Evolutionary conservation across 2,797 vertebrate genomes (phyloP).

Genomic region (Smutsia temminckii): DNA sequence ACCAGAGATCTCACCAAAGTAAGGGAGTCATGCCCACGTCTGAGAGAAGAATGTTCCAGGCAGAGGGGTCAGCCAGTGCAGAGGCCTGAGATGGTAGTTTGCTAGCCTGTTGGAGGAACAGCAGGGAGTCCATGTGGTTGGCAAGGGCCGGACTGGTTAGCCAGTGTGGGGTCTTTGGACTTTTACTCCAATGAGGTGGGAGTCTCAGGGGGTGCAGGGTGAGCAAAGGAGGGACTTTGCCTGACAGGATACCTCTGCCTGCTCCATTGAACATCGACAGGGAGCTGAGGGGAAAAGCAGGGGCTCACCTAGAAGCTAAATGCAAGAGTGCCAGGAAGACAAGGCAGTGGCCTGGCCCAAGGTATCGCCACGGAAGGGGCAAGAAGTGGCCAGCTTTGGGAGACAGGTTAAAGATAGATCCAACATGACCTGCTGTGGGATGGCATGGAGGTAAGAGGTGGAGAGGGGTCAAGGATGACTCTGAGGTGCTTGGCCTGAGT

Average conservation of each 20-base stretch:
- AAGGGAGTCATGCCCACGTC: neutral
- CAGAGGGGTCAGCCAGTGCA: neutral
- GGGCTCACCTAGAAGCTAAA: neutral
- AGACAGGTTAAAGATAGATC: neutral
- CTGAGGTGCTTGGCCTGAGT: neutral
- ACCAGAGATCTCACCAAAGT: neutral
- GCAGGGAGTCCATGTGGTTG: neutral
- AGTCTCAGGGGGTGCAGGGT: neutral
- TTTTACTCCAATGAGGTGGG: neutral
- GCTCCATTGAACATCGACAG: neutral
- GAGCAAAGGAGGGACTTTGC: neutral
- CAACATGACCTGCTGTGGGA: neutral
- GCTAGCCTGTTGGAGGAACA: neutral
- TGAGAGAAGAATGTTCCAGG: neutral
- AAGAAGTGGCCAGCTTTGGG: neutral
- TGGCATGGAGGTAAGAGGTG: accelerated
- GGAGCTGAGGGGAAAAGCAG: neutral
- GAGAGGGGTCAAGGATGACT: neutral
- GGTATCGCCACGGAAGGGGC: neutral
- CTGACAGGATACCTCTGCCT: neutral
- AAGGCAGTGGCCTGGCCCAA: neutral
- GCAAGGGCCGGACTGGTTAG: neutral
- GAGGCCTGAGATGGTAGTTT: neutral
- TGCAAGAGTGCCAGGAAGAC: neutral
- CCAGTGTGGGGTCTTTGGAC: neutral